phyloP scores from a whole-genome alignment of 2,888 invertebrate genomes.

The Papilio protenor region DNA sequence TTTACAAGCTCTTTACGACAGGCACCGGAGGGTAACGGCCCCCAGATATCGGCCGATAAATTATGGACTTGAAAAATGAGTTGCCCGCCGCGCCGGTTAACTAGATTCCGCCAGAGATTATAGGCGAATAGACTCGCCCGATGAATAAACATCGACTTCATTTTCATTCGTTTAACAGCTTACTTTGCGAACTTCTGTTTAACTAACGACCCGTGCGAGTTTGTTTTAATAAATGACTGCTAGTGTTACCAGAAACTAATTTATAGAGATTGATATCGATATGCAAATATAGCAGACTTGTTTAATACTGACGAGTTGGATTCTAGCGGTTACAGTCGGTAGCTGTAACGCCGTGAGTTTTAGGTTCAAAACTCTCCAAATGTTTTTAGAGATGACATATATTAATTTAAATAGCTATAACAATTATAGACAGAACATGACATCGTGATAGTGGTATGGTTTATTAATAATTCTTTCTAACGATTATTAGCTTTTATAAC shows the following conservation, averaged over 20 bases:
- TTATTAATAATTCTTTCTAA: background rate
- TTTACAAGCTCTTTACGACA: slow-evolving; percentile 83
- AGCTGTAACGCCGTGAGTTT: background rate
- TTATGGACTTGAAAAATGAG: slow-evolving; percentile 81
- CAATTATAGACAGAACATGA: background rate
- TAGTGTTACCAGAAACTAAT: slow-evolving; percentile 14
- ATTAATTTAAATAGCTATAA: background rate
- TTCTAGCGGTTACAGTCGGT: background rate
- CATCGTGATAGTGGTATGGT: background rate
- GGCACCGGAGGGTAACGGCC: slow-evolving; percentile 70
- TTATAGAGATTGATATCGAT: background rate
- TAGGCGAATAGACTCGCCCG: slow-evolving; percentile 63
- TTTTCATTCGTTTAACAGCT: slow-evolving; percentile 38
- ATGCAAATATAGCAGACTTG: background rate
- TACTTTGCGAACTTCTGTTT: slow-evolving; percentile 28
- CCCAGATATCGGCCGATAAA: slow-evolving; percentile 78
- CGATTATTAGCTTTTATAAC: background rate
- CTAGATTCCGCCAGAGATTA: slow-evolving; percentile 69
- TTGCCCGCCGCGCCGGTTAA: slow-evolving; percentile 67
- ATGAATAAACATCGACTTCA: slow-evolving; percentile 70
- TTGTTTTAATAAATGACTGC: slow-evolving; percentile 12
- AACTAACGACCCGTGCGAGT: slow-evolving; percentile 22
- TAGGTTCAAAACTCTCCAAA: background rate
- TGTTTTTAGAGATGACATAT: background rate
- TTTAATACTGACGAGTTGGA: background rate